These are phyloP conservation scores for Megaceryle maxima DNA, from an alignment of 2,113 vertebrate genomes.

Conservation along the genomic window DNA sequence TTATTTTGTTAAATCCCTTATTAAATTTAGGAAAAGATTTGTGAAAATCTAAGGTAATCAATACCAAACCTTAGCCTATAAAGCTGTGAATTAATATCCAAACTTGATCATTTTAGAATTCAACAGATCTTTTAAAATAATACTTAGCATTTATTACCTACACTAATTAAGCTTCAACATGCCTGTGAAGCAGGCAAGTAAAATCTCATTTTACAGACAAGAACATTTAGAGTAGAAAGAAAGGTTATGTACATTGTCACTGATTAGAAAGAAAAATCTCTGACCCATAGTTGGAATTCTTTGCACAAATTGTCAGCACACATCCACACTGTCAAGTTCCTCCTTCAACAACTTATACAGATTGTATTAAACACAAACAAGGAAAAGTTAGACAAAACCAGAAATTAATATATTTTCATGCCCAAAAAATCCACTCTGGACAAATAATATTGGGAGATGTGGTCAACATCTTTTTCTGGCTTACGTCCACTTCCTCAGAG, in stretches of 20 bases:
- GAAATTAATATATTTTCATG: neutral
- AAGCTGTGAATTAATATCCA: conserved; percentile 7
- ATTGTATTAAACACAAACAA: neutral
- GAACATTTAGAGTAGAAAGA: conserved; percentile 40
- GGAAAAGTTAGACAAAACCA: neutral
- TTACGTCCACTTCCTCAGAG: neutral
- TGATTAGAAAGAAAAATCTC: conserved; percentile 42
- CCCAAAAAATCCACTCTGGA: neutral
- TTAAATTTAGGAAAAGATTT: conserved; percentile 9
- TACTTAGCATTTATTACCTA: conserved; percentile 22
- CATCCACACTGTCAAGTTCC: neutral
- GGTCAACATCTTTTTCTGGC: neutral
- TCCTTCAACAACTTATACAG: neutral
- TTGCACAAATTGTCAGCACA: neutral
- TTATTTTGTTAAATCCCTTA: conserved; percentile 30
- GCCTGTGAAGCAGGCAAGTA: conserved; percentile 15
- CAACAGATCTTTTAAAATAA: conserved; percentile 22
- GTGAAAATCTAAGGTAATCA: conserved; percentile 5
- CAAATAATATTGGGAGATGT: neutral
- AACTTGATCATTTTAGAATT: neutral
- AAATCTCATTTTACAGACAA: conserved; percentile 34
- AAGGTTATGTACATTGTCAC: conserved; percentile 34
- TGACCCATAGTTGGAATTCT: conserved; percentile 34
- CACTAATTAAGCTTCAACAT: conserved; percentile 45
- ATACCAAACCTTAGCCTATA: neutral